Evolutionary conservation across 2,113 vertebrate genomes (phyloP), one percentile per base, ranked within the genome.

Genomic region (Perca schrenkii): DNA sequence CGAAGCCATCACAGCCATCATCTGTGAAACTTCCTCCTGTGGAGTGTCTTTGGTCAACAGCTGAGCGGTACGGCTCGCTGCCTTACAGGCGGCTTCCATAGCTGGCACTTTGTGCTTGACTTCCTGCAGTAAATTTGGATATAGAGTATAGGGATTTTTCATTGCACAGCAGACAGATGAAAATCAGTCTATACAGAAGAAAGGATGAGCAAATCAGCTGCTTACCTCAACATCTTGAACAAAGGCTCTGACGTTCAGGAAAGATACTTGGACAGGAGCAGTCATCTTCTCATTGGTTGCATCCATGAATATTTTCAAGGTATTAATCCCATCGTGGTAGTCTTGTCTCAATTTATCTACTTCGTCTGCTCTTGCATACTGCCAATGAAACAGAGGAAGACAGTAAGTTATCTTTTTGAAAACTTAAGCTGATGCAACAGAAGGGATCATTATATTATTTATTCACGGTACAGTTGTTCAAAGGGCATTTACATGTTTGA

Each of bases 351-450:
- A 92, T 88, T 97, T 97, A 89, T 98, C 98, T 61, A 97, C 80
- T 89, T 99, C 98, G 68, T 99, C 98, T 17, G 96, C 97, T 86
- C 97, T 94, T 74, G 97, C 98, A 70, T 99, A 99, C 98, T 99
- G 92, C n/a, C 53, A 77, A 13, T 10, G 6, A 70, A 66, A 81
- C 25, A 78, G 50, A 88, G 21, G 4, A 40, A 53, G 13, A 77
- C 3, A 52, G 17, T 10, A 14, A 3, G 70, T 21, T 0, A 50
- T 50, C 34, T 72, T 54, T 64, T n/a, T 28, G 7, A 54, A 57
- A 66, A 53, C 1, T n/a, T 34, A 57, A 69, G n/a, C 22, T 56
- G 53, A 43, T 68, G n/a, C 14, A 16, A 36, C 13, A 14, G 13
- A 40, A 25, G 19, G 17, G 10, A 22, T 36, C 12, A 21, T 68